These are phyloP conservation scores for Timema podura DNA, from an alignment of 2,888 invertebrate genomes.

Conservation along the genomic window DNA sequence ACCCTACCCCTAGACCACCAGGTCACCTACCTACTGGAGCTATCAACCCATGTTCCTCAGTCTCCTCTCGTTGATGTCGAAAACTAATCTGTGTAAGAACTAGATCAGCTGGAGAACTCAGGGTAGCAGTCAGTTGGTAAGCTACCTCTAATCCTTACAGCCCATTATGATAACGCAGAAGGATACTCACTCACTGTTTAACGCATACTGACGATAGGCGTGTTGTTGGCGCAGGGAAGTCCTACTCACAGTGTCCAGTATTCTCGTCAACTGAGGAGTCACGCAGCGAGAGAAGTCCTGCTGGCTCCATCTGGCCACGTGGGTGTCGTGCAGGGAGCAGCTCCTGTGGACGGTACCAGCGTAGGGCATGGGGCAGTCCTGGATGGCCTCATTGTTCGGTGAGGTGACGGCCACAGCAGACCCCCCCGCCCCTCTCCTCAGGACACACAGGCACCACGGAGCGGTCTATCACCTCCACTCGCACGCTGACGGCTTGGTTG, in stretches of 20 bases:
- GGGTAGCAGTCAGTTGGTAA: no score
- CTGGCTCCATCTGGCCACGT: slow-evolving; percentile 66
- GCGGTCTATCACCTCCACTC: slow-evolving; percentile 61
- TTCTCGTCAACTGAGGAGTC: background rate
- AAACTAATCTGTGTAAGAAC: no score
- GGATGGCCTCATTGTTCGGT: slow-evolving; percentile 64
- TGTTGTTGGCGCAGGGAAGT: no score
- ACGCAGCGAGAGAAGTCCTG: slow-evolving; percentile 75
- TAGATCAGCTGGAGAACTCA: no score
- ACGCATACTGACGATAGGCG: no score
- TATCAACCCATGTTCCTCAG: no score
- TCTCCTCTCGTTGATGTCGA: no score
- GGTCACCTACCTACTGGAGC: no score
- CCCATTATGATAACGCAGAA: no score
- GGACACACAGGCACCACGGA: slow-evolving; percentile 55
- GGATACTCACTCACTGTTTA: no score
- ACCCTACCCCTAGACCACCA: no score
- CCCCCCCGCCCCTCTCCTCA: slow-evolving; percentile 44
- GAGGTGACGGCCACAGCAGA: slow-evolving; percentile 65
- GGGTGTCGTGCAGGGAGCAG: slow-evolving; percentile 57
- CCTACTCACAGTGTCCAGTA: background rate
- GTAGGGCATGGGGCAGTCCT: slow-evolving; percentile 58
- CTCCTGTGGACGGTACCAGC: slow-evolving; percentile 50
- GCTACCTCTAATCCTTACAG: no score
- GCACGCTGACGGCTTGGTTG: slow-evolving; percentile 55